Evolutionary conservation across 2,797 vertebrate species (phyloP), one percentile per base, ranked within the genome.

Genomic region (Phataginus tricuspis): DNA sequence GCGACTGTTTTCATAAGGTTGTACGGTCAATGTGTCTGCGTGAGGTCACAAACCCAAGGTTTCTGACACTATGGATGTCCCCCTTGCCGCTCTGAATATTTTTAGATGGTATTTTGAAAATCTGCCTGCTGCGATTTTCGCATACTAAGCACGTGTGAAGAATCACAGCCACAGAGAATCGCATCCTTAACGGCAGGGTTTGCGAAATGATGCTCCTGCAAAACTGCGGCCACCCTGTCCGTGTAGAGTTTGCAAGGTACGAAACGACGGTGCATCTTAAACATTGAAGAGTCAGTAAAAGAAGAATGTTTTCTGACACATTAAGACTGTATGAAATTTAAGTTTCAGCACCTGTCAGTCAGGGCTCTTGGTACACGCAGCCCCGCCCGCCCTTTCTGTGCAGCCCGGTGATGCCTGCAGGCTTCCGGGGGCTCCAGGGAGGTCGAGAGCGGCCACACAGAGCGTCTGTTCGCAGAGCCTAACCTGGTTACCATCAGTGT

Each of bases 401-500:
- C 8, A 19, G 34, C 18, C 71, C 11, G 51, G 45, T 45, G 10
- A 45, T 45, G 45, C 9, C 45, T 45, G 45, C 45, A 45, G 45
- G 45, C 45, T 45, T 45, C 45, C 1, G 45, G 45, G 45, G 45
- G 9, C 45, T 45, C 45, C 45, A 12, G 45, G 45, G 45, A 42
- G 10, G 5, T 2, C 1, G 21, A 45, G 59, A 2, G 23, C 2
- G 68, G n/a, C 53, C 6, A 29, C 39, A 6, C 0, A 37, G 21
- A 78, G 2, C 0, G 0, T 25, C 39, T 0, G 9, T 37, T 45
- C 13, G 1, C 7, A n/a, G 39, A 75, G 39, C 8, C 39, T 21
- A 31, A 31, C 2, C 15, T 34, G 25, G 2, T n/a, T 11, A 1
- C 68, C 13, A 0, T 16, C 25, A 2, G 1, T 1, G 5, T 10